Percentiles rank a stretch among this genome's conserved stretches.
phyloP scores from a whole-genome alignment of 1,140 invertebrate species.

The Bombus confusus region DNA sequence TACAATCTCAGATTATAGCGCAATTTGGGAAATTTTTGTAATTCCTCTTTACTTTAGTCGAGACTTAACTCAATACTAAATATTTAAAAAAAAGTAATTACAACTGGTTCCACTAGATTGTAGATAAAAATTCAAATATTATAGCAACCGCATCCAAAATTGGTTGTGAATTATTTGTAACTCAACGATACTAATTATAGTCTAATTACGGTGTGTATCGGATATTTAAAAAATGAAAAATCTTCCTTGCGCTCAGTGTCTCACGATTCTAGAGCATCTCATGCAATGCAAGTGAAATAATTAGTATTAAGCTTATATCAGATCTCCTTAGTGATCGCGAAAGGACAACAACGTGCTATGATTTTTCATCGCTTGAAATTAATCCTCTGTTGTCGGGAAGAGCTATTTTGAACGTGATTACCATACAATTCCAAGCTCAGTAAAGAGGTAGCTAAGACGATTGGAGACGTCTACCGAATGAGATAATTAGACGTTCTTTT shows the following conservation, averaged over 20 bases:
- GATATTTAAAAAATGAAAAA: neutral
- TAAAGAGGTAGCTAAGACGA: neutral
- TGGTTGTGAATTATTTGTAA: too few species aligned
- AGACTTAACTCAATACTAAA: too few species aligned
- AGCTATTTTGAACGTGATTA: conserved; percentile 13
- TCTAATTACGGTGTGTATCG: neutral
- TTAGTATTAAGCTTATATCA: neutral
- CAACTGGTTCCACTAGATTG: too few species aligned
- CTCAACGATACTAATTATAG: neutral
- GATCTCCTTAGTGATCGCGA: neutral
- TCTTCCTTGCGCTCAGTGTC: neutral
- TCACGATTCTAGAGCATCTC: neutral
- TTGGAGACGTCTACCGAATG: conserved; percentile 26
- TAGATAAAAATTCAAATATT: too few species aligned
- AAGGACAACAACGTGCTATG: neutral
- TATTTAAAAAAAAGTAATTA: too few species aligned
- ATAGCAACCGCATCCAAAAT: too few species aligned
- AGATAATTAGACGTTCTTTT: conserved; percentile 27
- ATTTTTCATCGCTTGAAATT: conserved; percentile 1
- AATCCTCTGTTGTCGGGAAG: neutral
- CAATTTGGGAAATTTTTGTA: too few species aligned
- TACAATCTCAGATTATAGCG: too few species aligned
- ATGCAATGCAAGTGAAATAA: neutral
- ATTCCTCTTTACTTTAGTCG: too few species aligned
- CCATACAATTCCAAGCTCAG: conserved; percentile 3